A percentile compares a stretch with the other conserved stretches of the same genome.
Conservation (phyloP, 1,140 invertebrate species). For the Calosoma granatense region DNA sequence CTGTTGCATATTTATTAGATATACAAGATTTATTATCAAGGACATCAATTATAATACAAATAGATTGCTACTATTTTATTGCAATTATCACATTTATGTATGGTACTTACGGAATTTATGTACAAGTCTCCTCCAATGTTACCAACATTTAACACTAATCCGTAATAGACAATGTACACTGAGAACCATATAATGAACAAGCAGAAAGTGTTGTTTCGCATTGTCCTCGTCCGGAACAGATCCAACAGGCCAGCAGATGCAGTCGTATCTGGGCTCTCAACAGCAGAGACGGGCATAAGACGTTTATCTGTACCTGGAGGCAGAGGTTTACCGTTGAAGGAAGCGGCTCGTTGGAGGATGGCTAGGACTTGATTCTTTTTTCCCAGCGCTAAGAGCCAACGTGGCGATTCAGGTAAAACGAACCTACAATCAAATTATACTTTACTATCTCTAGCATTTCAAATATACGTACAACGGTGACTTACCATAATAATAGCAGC, state of each 20-base stretch:
- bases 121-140: conserved; percentile 61
- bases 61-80: too few species aligned
- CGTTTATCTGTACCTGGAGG: conserved; percentile 53
- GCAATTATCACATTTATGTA: too few species aligned
- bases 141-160: conserved; percentile 56
- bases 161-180: conserved; percentile 63
- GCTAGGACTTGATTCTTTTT: conserved; percentile 53
- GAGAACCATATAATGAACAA: conserved; percentile 60
- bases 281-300: conserved; percentile 33
- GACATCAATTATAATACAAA: too few species aligned
- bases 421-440: conserved; percentile 41
- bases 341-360: conserved; percentile 58
- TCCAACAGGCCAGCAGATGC: conserved; percentile 43
- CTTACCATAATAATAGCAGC: conserved; percentile 54
- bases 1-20: too few species aligned
- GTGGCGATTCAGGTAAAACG: conserved; percentile 72
- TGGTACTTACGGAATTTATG: conserved; percentile 48
- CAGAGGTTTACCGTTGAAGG: conserved; percentile 47
- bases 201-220: conserved; percentile 53
- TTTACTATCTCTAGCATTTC: too few species aligned
- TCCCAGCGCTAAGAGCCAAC: conserved; percentile 70
- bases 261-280: conserved; percentile 30
- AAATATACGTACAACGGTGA: conserved; percentile 9
- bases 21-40: too few species aligned
- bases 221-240: conserved; percentile 47